Evolutionary conservation across 2,888 invertebrate genomes (phyloP), one percentile per base, ranked within the genome.

Genomic region (Cyrtodaria siliqua): DNA sequence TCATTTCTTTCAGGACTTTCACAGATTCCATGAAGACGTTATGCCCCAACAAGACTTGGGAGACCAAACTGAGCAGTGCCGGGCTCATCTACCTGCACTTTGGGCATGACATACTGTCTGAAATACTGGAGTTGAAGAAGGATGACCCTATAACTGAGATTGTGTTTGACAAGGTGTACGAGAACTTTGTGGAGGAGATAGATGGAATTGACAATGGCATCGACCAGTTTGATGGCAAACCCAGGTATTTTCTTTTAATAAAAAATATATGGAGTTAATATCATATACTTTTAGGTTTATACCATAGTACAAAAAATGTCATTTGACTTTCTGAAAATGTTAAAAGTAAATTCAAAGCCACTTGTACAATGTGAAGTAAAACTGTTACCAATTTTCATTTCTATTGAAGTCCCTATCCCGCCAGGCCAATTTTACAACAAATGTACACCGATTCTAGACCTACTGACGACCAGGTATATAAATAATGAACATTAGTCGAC

Each of bases 121-220:
- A 82, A 12, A 79, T 90, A 2, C 80, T 91, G 18, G 86, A 86
- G 20, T 67, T 83, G 20, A 59, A 70, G 2, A 24, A 60, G 24
- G 73, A 82, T 12, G 89, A 89, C 56, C 79, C 85, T 1, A 64
- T 89, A 27, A 84, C 91, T 2, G 87, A 91, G 4, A 82, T 91
- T 9, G 86, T 94, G 40, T 94, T 89, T 83, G 91, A 93, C 66
- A 93, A 93, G 81, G 94, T 99, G 0, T 99, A 99, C 92, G 96
- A 96, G 81, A 95, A 95, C 70, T 96, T 99, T 66, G 95, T 99
- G 16, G 96, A 96, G 93, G 98, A 99, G 94, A 95, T 99, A 73
- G 99, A 99, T 94, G 99, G 96, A 0, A 96, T 99, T 66, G 99
- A 99, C 92, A 99, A 99, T 94, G 99, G 99, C n/a, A 95, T 99